Evolutionary conservation across 1,140 invertebrate species (phyloP).

Genomic region (Aricia agestis): DNA sequence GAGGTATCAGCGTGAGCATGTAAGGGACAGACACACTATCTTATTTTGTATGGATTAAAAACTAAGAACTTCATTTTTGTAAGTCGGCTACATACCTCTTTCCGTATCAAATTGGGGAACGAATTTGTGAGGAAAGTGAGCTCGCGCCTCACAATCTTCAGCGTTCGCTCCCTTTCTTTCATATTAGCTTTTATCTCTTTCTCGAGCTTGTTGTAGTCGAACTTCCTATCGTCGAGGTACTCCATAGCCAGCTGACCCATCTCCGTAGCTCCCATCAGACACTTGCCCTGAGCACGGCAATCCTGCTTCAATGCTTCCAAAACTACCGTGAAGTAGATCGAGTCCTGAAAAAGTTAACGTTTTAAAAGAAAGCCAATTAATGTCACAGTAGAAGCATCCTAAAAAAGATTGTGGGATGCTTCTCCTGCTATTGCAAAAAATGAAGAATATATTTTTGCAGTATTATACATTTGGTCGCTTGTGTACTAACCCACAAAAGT

Average conservation of each 20-base stretch:
- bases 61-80: too few species aligned
- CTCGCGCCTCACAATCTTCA: slow-evolving; percentile 72
- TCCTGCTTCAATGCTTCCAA: slow-evolving; percentile 76
- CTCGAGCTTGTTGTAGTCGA: slow-evolving; percentile 77
- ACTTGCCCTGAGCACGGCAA: slow-evolving; percentile 75
- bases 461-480: too few species aligned
- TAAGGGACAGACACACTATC: too few species aligned
- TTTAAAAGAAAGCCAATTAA: too few species aligned
- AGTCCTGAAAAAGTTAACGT: slow-evolving; percentile 66
- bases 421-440: too few species aligned
- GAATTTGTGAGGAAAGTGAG: slow-evolving; percentile 77
- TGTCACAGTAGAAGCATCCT: too few species aligned
- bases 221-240: slow-evolving; percentile 78
- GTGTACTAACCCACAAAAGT: too few species aligned
- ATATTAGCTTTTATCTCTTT: slow-evolving; percentile 77
- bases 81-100: slow-evolving; percentile 66
- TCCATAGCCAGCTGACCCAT: slow-evolving; percentile 80
- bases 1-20: too few species aligned
- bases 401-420: too few species aligned
- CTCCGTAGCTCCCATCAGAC: slow-evolving; percentile 77
- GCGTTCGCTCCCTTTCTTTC: slow-evolving; percentile 76
- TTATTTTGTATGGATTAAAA: too few species aligned
- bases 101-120: slow-evolving; percentile 76
- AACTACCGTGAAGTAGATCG: slow-evolving; percentile 78
- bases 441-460: too few species aligned